Evolutionary conservation across 2,888 invertebrate genomes (phyloP).

Genomic region (Malthinus flaveolus): DNA sequence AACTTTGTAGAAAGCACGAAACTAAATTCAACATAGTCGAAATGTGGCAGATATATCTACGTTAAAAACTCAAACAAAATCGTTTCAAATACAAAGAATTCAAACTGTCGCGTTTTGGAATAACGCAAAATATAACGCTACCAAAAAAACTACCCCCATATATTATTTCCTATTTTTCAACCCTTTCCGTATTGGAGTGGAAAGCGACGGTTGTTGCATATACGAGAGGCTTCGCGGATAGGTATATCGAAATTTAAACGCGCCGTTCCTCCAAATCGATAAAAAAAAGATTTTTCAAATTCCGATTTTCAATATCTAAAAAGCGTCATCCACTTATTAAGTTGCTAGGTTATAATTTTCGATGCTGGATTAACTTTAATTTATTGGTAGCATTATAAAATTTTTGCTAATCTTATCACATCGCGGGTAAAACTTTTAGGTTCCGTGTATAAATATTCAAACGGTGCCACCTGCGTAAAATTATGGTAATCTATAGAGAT

Average conservation of each 20-base stretch:
- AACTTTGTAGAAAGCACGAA: slow-evolving; percentile 9
- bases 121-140: slow-evolving; percentile 9
- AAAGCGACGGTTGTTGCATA: too few species aligned
- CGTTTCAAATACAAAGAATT: slow-evolving; percentile 11
- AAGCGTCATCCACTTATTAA: slow-evolving; percentile 6
- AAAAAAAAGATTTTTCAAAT: slow-evolving; percentile 2
- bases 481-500: slow-evolving; percentile 19
- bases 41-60: slow-evolving; percentile 10
- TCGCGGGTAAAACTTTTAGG: slow-evolving; percentile 25
- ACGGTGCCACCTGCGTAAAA: slow-evolving; percentile 25
- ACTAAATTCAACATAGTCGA: slow-evolving; percentile 18
- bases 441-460: slow-evolving; percentile 28
- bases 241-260: background rate
- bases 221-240: too few species aligned
- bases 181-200: slow-evolving; percentile 11
- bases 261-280: background rate
- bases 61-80: slow-evolving; percentile 10
- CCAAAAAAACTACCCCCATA: slow-evolving; percentile 11
- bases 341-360: slow-evolving; percentile 21
- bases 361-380: slow-evolving; percentile 31
- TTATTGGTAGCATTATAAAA: slow-evolving; percentile 32
- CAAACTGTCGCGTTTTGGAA: slow-evolving; percentile 10
- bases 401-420: slow-evolving; percentile 28
- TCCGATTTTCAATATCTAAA: background rate
- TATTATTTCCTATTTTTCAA: slow-evolving; percentile 16